A percentile compares a stretch with the other conserved stretches of the same genome.
Evolutionary conservation across 2,797 vertebrate genomes (phyloP).

Genomic region (Octomys mimax): DNA sequence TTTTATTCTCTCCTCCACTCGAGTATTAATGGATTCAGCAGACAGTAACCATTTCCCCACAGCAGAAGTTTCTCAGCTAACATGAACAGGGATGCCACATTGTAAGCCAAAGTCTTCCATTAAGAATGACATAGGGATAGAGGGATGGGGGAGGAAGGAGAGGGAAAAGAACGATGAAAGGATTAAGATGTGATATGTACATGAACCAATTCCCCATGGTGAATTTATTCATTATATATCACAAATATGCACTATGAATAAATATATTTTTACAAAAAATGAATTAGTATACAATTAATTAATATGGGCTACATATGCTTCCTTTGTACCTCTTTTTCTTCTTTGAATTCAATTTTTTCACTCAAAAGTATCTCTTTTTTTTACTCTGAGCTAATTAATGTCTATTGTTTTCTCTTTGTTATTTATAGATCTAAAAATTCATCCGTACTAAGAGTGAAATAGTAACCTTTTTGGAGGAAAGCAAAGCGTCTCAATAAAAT

Average conservation of each 20-base stretch:
- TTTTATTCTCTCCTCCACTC: background rate
- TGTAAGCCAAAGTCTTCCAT: background rate
- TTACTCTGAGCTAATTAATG: background rate
- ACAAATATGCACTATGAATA: background rate
- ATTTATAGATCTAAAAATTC: background rate
- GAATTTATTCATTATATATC: background rate
- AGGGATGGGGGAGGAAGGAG: background rate
- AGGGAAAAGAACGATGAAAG: background rate
- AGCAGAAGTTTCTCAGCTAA: background rate
- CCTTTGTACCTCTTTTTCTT: background rate
- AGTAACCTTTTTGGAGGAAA: background rate
- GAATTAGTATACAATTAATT: background rate
- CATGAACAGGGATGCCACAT: background rate
- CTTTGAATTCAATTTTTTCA: conserved; percentile 31
- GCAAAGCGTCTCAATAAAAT: background rate
- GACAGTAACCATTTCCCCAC: background rate
- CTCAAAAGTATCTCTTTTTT: conserved; percentile 19
- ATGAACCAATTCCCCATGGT: background rate
- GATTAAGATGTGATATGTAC: background rate
- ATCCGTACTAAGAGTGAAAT: background rate
- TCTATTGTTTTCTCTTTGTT: background rate
- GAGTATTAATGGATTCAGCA: background rate
- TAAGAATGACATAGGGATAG: background rate
- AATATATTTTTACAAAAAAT: background rate
- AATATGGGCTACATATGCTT: background rate